Conservation (phyloP, 2,113 vertebrate genomes). For the Amblyornis subalaris region DNA sequence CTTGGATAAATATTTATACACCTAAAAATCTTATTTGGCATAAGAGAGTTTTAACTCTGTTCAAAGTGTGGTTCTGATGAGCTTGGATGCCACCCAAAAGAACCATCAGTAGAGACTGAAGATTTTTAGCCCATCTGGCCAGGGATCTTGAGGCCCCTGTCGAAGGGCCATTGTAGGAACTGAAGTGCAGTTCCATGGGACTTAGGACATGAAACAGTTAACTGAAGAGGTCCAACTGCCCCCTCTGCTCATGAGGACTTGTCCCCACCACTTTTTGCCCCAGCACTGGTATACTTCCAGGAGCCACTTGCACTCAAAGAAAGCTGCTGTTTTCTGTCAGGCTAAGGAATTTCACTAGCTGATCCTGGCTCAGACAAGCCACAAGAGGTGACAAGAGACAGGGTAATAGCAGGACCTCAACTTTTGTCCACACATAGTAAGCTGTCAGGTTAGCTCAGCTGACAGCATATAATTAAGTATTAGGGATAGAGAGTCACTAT, state of each 20-base stretch:
- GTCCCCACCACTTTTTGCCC: not conserved
- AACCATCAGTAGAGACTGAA: not conserved
- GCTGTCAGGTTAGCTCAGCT: not conserved
- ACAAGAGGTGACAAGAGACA: not conserved
- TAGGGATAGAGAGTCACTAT: not conserved
- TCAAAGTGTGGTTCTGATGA: not conserved
- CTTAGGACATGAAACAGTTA: not conserved
- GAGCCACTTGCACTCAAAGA: not conserved
- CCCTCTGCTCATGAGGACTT: not conserved
- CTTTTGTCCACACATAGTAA: not conserved
- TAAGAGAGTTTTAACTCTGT: not conserved
- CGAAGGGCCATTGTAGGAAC: not conserved
- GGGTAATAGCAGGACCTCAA: not conserved
- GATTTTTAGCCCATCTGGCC: not conserved
- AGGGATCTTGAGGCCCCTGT: not conserved
- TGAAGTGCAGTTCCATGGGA: not conserved
- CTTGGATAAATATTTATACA: not conserved
- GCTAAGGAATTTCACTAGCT: not conserved
- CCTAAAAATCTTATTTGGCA: not conserved
- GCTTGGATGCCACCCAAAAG: not conserved
- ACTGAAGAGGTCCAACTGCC: not conserved
- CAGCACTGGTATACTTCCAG: not conserved
- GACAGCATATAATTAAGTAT: not conserved
- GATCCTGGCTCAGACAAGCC: not conserved
- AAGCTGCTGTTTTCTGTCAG: not conserved